Evolutionary conservation across 2,888 invertebrate genomes (phyloP).

Genomic region (Spisula subtruncata): DNA sequence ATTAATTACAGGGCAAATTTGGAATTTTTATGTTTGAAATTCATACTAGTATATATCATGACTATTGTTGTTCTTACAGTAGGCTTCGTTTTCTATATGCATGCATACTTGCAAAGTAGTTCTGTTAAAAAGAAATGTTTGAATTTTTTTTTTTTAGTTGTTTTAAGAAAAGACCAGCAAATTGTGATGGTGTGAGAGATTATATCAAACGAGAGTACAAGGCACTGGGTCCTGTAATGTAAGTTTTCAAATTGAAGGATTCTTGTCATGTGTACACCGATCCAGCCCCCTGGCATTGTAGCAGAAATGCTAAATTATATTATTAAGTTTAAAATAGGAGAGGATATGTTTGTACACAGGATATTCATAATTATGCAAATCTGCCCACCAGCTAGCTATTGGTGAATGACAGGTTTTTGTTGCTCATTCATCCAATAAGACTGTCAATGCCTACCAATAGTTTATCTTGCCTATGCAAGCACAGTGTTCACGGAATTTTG

Average conservation of each 20-base stretch:
- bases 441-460: not conserved
- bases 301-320: not conserved
- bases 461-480: not conserved
- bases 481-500: too few relatives aligned
- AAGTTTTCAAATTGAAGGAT: slow-evolving; percentile 18
- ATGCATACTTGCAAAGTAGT: too few relatives aligned
- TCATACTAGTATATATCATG: not conserved
- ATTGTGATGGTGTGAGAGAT: slow-evolving; percentile 53
- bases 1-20: not conserved
- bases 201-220: slow-evolving; percentile 66
- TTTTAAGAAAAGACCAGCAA: slow-evolving; percentile 53
- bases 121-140: too few relatives aligned
- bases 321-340: not conserved
- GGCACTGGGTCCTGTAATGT: slow-evolving; percentile 63
- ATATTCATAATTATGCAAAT: too few relatives aligned
- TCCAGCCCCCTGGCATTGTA: not conserved
- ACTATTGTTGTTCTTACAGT: too few relatives aligned
- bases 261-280: not conserved
- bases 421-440: too few relatives aligned
- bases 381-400: not conserved
- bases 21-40: not conserved
- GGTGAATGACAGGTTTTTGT: not conserved
- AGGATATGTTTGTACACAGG: too few relatives aligned
- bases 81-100: too few relatives aligned
- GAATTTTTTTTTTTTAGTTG: slow-evolving; percentile 54